Evolutionary conservation across 2,888 invertebrate genomes (phyloP).

Genomic region (Sicus ferrugineus): DNA sequence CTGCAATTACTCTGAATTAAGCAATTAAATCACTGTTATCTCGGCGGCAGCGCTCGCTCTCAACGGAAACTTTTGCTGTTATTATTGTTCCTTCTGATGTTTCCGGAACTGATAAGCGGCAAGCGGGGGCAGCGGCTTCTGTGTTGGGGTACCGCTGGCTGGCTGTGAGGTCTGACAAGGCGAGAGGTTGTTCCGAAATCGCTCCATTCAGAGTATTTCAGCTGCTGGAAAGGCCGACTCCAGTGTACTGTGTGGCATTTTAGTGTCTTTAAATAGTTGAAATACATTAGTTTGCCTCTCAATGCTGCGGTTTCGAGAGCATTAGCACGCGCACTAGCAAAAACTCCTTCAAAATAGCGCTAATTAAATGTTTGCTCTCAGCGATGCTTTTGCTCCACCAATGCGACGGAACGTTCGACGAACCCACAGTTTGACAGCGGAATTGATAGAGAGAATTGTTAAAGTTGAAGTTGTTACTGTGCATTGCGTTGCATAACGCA

Average conservation of each 20-base stretch:
- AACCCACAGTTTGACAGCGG: conserved; percentile 17
- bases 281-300: no score
- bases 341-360: no score
- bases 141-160: neutral
- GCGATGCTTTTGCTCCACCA: no score
- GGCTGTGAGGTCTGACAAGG: neutral
- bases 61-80: conserved; percentile 5
- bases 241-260: no score
- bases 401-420: no score
- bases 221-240: neutral
- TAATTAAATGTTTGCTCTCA: no score
- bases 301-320: no score
- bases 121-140: neutral
- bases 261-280: no score
- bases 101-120: conserved; percentile 4
- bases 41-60: neutral
- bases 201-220: neutral
- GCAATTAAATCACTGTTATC: conserved; percentile 33
- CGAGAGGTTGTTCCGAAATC: no score
- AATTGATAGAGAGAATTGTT: conserved; percentile 39
- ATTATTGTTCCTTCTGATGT: neutral
- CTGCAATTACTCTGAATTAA: conserved; percentile 24
- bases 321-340: no score
- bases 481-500: conserved; percentile 34
- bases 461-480: conserved; percentile 35